Base-by-base conservation (phyloP, 92 coral and sea anemone genomes). In the Bergia puertoricense region DNA sequence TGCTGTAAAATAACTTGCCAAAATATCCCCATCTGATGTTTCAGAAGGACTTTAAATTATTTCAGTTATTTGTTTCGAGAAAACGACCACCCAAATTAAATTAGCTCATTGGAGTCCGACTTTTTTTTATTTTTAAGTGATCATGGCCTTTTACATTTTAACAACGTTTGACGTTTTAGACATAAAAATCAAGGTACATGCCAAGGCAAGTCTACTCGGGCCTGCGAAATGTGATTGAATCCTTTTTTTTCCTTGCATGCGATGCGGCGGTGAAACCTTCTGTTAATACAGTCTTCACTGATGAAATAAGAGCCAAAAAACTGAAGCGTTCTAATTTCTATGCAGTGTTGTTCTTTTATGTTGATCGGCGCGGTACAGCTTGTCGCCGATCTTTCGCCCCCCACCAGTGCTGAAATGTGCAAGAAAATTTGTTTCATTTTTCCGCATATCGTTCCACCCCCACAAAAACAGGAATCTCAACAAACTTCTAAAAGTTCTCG, bases 381-480 rank as follows among this genome's bases (percentile, higher is more conserved):
- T 62, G 30, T 18, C 30, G n/a, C 68, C 69, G 16, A 18, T 76
- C 46, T 22, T 43, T 76, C 80, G 13, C 46, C 80, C 46, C 80
- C 80, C 80, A 41, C 23, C 37, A 76, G 80, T 40, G 54, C 16
- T 76, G 80, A 46, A 71, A 46, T 84, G 87, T 30, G 59, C 46
- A 38, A 45, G 67, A 84, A 46, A 71, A 46, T 71, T 1, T 36
- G 66, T 48, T 84, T 69, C 79, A 79, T 42, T 67, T 46, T 46
- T 46, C 78, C 68, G 67, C 66, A 44, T 30, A 30, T 14, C 36
- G 23, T 44, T 20, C 42, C 36, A 38, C 78, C 20, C 45, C 79
- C 69, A 14, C 69, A 11, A 2, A 54, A 54, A 13, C 59, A 54
- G 59, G 59, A 54, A 62, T 18, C 69, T 62, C 69, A 22, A 23